A percentile compares a stretch with the other conserved stretches of the same genome.
phyloP scores from a whole-genome alignment of 2,888 invertebrate species.

The Lasioglossum figueresi region DNA sequence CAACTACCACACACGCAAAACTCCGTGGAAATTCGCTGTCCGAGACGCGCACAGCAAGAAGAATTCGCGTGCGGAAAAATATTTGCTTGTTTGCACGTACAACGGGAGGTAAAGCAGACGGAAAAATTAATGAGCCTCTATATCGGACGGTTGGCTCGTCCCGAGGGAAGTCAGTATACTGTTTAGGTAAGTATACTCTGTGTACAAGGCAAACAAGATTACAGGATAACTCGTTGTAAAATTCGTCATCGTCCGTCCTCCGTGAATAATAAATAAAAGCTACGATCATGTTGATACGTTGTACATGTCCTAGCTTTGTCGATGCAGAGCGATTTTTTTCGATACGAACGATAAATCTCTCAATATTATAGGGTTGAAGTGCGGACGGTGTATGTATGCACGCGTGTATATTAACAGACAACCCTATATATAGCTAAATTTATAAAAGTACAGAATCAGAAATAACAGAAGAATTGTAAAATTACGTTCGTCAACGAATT shows the following conservation, averaged over 20 bases:
- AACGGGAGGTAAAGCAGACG: background rate
- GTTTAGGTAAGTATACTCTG: background rate
- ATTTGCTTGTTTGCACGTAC: background rate
- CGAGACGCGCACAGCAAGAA: background rate
- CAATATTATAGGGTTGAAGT: too few species aligned
- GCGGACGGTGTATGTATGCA: too few species aligned
- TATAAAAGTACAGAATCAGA: too few species aligned
- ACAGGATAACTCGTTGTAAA: background rate
- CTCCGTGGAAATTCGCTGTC: background rate
- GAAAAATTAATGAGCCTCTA: background rate
- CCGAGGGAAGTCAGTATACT: background rate
- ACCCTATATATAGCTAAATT: too few species aligned
- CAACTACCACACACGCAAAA: background rate
- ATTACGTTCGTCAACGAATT: too few species aligned
- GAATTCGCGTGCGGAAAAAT: background rate
- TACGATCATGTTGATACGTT: too few species aligned
- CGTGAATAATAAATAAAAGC: background rate
- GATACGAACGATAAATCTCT: too few species aligned
- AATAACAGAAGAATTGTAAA: too few species aligned
- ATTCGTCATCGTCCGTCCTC: background rate
- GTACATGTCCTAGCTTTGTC: too few species aligned
- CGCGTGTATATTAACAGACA: too few species aligned
- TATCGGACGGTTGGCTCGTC: background rate
- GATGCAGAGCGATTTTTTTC: too few species aligned
- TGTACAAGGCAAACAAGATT: background rate